Percentiles rank a stretch among this genome's conserved stretches.
Conservation (phyloP, 92 coral and sea anemone species). For the Hydrozoanthus gracilis region DNA sequence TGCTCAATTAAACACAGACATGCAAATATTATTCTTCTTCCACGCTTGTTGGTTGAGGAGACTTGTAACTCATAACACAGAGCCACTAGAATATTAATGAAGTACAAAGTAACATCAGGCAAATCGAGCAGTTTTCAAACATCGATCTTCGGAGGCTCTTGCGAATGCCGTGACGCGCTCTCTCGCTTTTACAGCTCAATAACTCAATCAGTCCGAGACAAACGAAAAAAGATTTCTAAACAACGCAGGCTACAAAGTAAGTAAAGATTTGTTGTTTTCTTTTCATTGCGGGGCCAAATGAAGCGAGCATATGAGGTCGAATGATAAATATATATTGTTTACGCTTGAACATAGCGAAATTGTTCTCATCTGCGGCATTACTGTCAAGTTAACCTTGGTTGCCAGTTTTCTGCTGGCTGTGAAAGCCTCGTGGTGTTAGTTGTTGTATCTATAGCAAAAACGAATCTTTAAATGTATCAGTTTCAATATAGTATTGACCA, state of each 20-base stretch:
- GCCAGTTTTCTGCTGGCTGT: too few relatives aligned
- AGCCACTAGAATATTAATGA: slow-evolving; percentile 42
- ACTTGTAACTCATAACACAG: neutral
- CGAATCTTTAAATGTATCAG: too few relatives aligned
- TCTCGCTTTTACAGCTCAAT: neutral
- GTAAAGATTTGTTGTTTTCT: neutral
- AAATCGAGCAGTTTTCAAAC: neutral
- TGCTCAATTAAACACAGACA: slow-evolving; percentile 46
- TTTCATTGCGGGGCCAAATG: neutral
- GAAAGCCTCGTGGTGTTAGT: neutral
- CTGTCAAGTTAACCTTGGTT: too few relatives aligned
- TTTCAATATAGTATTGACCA: too few relatives aligned
- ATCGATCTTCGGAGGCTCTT: neutral
- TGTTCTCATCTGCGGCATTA: neutral
- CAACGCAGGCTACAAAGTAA: neutral
- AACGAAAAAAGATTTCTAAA: neutral
- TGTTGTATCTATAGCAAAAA: neutral
- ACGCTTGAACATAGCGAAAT: neutral
- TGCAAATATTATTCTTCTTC: slow-evolving; percentile 23
- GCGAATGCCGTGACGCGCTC: neutral
- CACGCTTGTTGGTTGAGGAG: neutral
- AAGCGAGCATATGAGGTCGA: neutral
- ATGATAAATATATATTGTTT: neutral
- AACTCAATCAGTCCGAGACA: neutral
- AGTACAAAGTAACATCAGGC: neutral